Conservation (phyloP, 1,140 invertebrate genomes). For the Daktulosphaira vitifoliae region DNA sequence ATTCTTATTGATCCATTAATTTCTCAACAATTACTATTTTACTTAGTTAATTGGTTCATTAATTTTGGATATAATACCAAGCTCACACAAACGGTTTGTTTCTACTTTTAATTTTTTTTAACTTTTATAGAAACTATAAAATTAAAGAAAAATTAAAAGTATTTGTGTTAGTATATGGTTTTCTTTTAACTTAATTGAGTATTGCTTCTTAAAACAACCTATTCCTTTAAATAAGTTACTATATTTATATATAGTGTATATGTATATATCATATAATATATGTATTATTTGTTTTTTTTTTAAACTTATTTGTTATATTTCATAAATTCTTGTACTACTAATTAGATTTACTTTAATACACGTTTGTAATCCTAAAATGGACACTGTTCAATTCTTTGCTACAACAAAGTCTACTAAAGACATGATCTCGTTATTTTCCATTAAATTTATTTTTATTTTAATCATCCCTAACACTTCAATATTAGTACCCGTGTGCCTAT, state of each 20-base stretch:
- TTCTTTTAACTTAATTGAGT: background rate
- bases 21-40: background rate
- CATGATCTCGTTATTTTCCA: background rate
- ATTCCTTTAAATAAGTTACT: background rate
- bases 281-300: background rate
- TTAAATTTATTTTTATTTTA: conserved; percentile 1
- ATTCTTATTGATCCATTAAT: background rate
- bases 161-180: background rate
- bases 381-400: background rate
- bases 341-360: background rate
- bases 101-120: background rate
- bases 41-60: background rate
- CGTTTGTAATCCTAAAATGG: background rate
- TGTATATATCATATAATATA: too few relatives aligned
- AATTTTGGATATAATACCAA: background rate
- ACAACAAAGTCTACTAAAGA: background rate
- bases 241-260: background rate
- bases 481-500: background rate
- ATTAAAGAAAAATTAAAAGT: too few relatives aligned
- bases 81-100: background rate
- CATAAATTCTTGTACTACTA: background rate
- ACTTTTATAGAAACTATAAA: background rate
- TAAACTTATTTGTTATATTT: background rate
- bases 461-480: background rate
- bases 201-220: background rate